Conservation (phyloP, 1,140 invertebrate genomes). For the Megalonaias nervosa region DNA sequence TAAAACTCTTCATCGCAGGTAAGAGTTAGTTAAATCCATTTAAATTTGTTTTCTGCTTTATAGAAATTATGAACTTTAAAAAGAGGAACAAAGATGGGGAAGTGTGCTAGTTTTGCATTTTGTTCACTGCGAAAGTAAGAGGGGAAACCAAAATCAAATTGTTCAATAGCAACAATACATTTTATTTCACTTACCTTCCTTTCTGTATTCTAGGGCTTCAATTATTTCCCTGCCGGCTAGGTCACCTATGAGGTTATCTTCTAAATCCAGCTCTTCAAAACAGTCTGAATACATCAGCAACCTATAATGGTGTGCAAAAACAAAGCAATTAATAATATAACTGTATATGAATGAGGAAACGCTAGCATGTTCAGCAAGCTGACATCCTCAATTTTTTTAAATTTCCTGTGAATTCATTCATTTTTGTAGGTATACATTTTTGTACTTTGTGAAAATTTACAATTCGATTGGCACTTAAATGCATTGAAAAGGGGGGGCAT, state of each 20-base stretch:
- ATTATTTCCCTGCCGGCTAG: constrained; percentile 65
- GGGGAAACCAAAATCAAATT: neutral
- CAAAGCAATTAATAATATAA: constrained; percentile 6
- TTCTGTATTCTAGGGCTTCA: constrained; percentile 63
- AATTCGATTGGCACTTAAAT: too few species aligned
- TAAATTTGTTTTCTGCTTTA: too few species aligned
- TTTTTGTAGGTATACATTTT: neutral
- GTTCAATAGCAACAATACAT: neutral
- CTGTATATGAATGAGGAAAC: neutral
- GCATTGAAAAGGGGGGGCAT: too few species aligned
- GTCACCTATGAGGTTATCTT: constrained; percentile 69
- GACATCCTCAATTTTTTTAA: neutral
- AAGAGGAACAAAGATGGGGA: too few species aligned
- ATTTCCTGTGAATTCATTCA: neutral
- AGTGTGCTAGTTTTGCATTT: too few species aligned
- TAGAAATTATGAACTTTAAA: too few species aligned
- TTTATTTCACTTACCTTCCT: constrained; percentile 52
- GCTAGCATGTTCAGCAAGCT: neutral
- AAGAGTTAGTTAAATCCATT: too few species aligned
- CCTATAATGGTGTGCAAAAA: constrained; percentile 41
- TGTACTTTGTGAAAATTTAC: too few species aligned
- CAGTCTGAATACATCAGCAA: constrained; percentile 64
- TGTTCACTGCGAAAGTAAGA: too few species aligned
- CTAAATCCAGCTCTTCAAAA: constrained; percentile 68
- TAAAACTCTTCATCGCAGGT: too few species aligned